Conservation (phyloP, 2,797 vertebrate species). For the Neosilurus mollespiculum region DNA sequence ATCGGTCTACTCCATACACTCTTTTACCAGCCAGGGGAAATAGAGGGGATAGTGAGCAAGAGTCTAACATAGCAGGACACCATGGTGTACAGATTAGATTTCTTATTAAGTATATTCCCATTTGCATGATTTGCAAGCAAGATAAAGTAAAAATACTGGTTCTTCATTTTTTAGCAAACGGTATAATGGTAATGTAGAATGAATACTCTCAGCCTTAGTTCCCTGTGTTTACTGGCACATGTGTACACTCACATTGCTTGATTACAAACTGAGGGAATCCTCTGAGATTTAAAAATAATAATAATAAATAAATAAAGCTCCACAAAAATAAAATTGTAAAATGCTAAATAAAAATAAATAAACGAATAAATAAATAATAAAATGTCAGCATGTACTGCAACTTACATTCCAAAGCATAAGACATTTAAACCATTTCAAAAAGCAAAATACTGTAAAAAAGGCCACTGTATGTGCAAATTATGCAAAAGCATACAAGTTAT, state of each 20-base stretch:
- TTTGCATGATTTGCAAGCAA: not conserved
- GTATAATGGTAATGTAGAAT: not conserved
- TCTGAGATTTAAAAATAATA: not conserved
- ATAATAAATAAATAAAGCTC: too few species aligned
- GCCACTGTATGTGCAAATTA: not conserved
- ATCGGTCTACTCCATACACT: slow-evolving; percentile 31
- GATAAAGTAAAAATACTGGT: not conserved
- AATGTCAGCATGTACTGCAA: too few species aligned
- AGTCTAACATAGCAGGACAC: slow-evolving; percentile 18
- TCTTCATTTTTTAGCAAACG: not conserved
- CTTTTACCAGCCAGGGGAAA: slow-evolving; percentile 34
- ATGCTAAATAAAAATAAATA: not conserved
- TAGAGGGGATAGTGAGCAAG: not conserved
- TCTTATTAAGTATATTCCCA: not conserved
- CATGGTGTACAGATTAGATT: not conserved
- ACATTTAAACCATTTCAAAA: not conserved
- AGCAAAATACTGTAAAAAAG: not conserved
- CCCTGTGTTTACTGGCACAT: not conserved
- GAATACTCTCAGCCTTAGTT: not conserved
- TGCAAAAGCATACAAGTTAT: not conserved
- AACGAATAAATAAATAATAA: not conserved
- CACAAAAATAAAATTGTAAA: not conserved
- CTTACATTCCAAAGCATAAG: not conserved
- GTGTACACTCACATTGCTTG: not conserved
- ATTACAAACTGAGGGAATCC: not conserved